A percentile compares a stretch with the other conserved stretches of the same genome.
phyloP scores from a whole-genome alignment of 2,797 vertebrate genomes.

The Periparus ater region DNA sequence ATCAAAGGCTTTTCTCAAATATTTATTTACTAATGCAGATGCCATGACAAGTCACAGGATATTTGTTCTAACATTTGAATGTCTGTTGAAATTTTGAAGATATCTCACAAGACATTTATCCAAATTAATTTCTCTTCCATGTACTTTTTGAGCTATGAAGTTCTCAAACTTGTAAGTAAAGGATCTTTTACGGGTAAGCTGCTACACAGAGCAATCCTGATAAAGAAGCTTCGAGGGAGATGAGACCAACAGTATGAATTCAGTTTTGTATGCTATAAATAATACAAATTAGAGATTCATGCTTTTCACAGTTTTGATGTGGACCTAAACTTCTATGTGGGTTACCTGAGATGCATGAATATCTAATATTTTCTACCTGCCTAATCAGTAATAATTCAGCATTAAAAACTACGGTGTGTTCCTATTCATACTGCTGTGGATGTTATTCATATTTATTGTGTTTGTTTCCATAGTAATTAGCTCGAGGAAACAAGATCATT shows the following conservation, averaged over 20 bases:
- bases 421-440: not conserved
- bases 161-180: not conserved
- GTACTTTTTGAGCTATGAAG: not conserved
- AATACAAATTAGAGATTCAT: not conserved
- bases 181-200: not conserved
- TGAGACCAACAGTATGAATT: not conserved
- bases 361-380: not conserved
- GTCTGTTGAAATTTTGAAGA: not conserved
- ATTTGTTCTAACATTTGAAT: not conserved
- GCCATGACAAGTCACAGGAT: not conserved
- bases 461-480: not conserved
- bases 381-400: not conserved
- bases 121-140: not conserved
- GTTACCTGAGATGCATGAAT: not conserved
- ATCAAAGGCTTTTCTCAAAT: not conserved
- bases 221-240: not conserved
- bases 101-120: not conserved
- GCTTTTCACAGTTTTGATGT: not conserved
- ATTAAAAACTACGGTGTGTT: not conserved
- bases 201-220: not conserved
- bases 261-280: not conserved
- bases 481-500: not conserved
- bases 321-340: not conserved
- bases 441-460: not conserved
- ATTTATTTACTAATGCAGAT: not conserved